Conservation (phyloP, 2,113 vertebrate species). For the Theropithecus gelada region DNA sequence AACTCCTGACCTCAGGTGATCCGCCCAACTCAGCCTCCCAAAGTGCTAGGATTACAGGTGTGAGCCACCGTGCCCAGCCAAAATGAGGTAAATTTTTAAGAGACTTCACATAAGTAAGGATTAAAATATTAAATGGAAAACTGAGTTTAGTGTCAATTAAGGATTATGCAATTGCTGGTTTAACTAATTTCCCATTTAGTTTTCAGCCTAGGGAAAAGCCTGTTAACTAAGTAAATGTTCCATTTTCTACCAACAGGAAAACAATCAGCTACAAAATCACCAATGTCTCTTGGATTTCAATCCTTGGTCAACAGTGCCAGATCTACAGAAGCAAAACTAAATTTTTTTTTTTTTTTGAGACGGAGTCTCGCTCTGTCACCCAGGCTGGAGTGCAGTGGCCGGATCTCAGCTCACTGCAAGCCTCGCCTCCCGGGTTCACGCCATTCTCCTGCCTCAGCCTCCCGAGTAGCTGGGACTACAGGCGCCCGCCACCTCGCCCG, state of each 20-base stretch:
- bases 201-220: conserved; percentile 8
- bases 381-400: too few species aligned
- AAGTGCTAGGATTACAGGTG: too few species aligned
- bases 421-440: too few species aligned
- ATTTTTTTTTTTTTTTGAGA: too few species aligned
- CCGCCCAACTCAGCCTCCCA: too few species aligned
- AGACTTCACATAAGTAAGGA: not conserved
- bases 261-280: not conserved
- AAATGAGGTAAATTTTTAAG: not conserved
- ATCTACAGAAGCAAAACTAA: not conserved
- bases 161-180: not conserved
- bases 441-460: too few species aligned
- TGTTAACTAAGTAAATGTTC: not conserved
- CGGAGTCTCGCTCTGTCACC: too few species aligned
- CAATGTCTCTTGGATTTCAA: not conserved
- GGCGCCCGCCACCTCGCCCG: too few species aligned
- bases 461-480: too few species aligned
- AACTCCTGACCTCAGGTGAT: too few species aligned
- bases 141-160: not conserved
- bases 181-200: conserved; percentile 36
- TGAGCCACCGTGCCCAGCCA: too few species aligned
- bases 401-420: too few species aligned
- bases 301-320: not conserved
- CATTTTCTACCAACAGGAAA: not conserved
- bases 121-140: conserved; percentile 30